Percentiles rank a stretch among this genome's conserved stretches.
phyloP scores from a whole-genome alignment of 2,888 invertebrate species.

The Hemistola chrysoprasaria region DNA sequence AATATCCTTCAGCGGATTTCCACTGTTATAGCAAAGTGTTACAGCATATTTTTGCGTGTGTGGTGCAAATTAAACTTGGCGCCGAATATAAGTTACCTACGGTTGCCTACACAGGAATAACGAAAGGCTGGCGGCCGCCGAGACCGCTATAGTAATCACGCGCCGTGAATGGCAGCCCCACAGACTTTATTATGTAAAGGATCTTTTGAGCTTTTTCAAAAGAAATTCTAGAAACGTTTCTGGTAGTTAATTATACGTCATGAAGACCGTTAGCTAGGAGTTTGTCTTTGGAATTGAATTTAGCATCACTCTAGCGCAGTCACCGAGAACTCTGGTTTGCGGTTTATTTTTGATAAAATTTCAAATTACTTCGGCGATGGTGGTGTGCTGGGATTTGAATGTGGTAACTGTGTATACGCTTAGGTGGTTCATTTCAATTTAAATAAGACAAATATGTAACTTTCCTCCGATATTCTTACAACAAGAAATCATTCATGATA shows the following conservation, averaged over 20 bases:
- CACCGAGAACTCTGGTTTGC: slow-evolving; percentile 30
- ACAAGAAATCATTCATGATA: too few relatives aligned
- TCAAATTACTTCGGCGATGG: slow-evolving; percentile 10
- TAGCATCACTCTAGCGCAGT: slow-evolving; percentile 38
- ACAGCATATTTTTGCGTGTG: slow-evolving; percentile 35
- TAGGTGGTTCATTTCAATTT: too few relatives aligned
- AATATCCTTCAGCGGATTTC: slow-evolving; percentile 20
- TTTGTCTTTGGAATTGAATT: slow-evolving; percentile 46
- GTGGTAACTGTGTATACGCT: too few relatives aligned
- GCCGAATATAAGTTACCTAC: slow-evolving; percentile 62
- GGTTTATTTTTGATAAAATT: slow-evolving; percentile 37
- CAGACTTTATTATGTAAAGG: slow-evolving; percentile 71
- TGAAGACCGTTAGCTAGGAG: slow-evolving; percentile 46
- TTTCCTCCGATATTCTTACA: too few relatives aligned
- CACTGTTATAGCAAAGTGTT: slow-evolving; percentile 25
- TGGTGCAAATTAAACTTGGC: slow-evolving; percentile 39
- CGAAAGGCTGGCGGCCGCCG: slow-evolving; percentile 62
- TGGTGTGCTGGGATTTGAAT: too few relatives aligned
- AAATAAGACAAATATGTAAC: too few relatives aligned
- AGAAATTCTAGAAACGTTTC: slow-evolving; percentile 56
- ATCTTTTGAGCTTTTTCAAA: slow-evolving; percentile 70
- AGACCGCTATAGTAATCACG: slow-evolving; percentile 65
- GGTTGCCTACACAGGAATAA: slow-evolving; percentile 81
- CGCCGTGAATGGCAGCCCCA: slow-evolving; percentile 61
- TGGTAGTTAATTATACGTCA: slow-evolving; percentile 66